phyloP scores from a whole-genome alignment of 1,140 invertebrate species.

The Caerostris darwini region DNA sequence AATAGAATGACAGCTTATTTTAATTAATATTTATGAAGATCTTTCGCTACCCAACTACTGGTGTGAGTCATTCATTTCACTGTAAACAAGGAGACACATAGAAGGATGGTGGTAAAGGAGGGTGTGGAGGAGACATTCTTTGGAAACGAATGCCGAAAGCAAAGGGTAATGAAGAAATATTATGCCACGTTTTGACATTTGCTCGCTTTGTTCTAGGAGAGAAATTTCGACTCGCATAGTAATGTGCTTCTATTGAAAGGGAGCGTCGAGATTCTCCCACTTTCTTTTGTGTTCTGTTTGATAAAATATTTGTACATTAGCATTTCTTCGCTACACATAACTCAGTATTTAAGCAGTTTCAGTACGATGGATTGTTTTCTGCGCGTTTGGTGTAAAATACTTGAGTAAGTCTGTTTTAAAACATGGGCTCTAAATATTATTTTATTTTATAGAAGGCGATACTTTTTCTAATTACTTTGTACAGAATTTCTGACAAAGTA shows the following conservation, averaged over 20 bases:
- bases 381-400: no score
- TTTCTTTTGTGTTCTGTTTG: constrained; percentile 1
- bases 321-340: no score
- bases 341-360: neutral
- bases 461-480: no score
- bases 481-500: no score
- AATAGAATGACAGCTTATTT: constrained; percentile 50
- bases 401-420: no score
- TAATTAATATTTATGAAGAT: constrained; percentile 67
- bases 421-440: no score
- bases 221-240: constrained; percentile 16
- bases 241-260: constrained; percentile 48
- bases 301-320: constrained; percentile 26
- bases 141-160: neutral
- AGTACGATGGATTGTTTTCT: no score
- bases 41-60: neutral
- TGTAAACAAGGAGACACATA: neutral
- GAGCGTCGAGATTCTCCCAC: neutral
- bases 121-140: neutral
- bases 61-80: neutral
- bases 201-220: constrained; percentile 43
- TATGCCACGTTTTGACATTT: constrained; percentile 56
- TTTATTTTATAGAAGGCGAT: no score
- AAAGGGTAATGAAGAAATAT: constrained; percentile 55
- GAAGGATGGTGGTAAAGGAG: neutral